A percentile compares a stretch with the other conserved stretches of the same genome.
phyloP scores from a whole-genome alignment of 2,113 vertebrate species.

The Poeciliopsis prolifica region DNA sequence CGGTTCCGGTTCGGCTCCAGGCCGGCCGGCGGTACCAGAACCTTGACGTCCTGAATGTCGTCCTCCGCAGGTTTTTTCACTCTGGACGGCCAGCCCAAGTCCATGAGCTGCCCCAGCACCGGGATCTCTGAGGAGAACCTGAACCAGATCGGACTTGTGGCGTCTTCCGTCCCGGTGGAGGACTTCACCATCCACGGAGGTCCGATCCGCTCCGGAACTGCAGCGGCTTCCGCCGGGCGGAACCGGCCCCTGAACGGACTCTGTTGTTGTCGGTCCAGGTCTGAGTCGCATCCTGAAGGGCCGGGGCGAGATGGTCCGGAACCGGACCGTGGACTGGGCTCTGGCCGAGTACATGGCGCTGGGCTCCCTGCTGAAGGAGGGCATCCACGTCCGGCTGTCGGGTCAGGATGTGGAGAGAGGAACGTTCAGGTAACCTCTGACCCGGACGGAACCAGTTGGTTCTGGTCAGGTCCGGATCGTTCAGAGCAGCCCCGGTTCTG shows the following conservation, averaged over 20 bases:
- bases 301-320: conserved; percentile 88
- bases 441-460: neutral
- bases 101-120: conserved; percentile 93
- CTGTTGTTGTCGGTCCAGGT: conserved; percentile 73
- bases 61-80: conserved; percentile 91
- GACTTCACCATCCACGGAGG: conserved; percentile 98
- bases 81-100: conserved; percentile 93
- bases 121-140: conserved; percentile 90
- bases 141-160: conserved; percentile 87
- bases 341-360: conserved; percentile 98
- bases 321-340: conserved; percentile 94
- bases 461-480: neutral
- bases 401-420: conserved; percentile 98
- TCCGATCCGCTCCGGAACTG: conserved; percentile 33
- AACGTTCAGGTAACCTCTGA: conserved; percentile 88
- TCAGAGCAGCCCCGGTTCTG: too few species aligned
- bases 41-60: neutral
- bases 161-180: conserved; percentile 94
- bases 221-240: neutral
- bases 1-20: neutral
- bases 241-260: neutral
- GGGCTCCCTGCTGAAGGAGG: conserved; percentile 93
- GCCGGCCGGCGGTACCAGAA: neutral
- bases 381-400: conserved; percentile 91
- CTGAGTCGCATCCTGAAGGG: conserved; percentile 92